Base-by-base conservation (phyloP, 2,113 vertebrate species). In the Erpornis zantholeuca region DNA sequence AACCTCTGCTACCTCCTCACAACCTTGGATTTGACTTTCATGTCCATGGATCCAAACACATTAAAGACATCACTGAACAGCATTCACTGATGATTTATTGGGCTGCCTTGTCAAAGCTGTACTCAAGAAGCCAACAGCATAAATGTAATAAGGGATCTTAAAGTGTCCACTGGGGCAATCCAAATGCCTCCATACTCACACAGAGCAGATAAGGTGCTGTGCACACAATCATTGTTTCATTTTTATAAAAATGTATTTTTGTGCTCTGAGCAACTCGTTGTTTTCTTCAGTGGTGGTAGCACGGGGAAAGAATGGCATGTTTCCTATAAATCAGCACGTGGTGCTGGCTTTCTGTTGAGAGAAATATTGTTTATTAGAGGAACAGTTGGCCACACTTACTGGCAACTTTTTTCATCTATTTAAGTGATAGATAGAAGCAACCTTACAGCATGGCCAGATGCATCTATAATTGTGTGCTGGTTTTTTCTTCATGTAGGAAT, bases 301-400 rank as follows among this genome's bases (percentile, higher is more conserved):
- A 68, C 45, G 49, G 75, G 70, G 64, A 11, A 86, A 79, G 44
- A 78, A 86, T 29, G 28, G 38, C 79, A 72, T 53, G 18, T 60
- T 61, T 93, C 84, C 90, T 65, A 33, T 87, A 82, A 93, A 92
- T 90, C 84, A 82, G 73, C 35, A 25, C 24, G 6, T 64, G 45
- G 47, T 72, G 16, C 77, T 86, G 82, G 78, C 60, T 86, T 71
- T 95, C 72, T 92, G 68, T 82, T 40, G 56, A 77, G 88, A 95
- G 66, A 84, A 94, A 87, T 88, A 85, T 42, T 89, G 66, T 93
- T 94, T 89, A 83, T 93, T 78, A 92, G 68, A 57, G 33, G 47
- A 82, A 78, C 54, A 76, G 77, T 42, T 82, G 77, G 80, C 86
- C 87, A 72, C 68, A 38, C 64, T 86, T 73, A 68, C 64, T 82